Conservation (phyloP, 2,888 invertebrate species). For the Ochropacha duplaris region DNA sequence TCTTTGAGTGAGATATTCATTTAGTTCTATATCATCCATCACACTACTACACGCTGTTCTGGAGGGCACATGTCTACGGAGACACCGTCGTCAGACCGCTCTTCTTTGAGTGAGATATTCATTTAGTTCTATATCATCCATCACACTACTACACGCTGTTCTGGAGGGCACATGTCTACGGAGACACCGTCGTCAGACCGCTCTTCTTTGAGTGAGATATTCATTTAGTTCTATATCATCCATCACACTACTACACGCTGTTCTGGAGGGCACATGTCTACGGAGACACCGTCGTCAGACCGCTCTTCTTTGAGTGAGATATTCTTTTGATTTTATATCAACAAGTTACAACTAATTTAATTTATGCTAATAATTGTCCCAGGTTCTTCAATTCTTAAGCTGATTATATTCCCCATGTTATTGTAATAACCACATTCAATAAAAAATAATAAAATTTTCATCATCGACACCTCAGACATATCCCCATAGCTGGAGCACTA, state of each 20-base stretch:
- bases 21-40: constrained; percentile 40
- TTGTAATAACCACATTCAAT: too few relatives aligned
- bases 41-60: constrained; percentile 91
- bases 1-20: constrained; percentile 86
- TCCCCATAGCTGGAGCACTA: too few relatives aligned
- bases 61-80: constrained; percentile 86
- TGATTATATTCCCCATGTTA: too few relatives aligned
- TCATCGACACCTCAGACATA: too few relatives aligned
- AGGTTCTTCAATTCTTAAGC: too few relatives aligned
- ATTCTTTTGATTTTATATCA: too few relatives aligned
- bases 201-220: constrained; percentile 89
- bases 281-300: constrained; percentile 90
- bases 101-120: constrained; percentile 87
- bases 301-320: constrained; percentile 90
- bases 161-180: constrained; percentile 86
- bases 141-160: constrained; percentile 91
- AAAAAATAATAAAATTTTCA: too few relatives aligned
- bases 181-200: constrained; percentile 90
- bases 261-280: constrained; percentile 87
- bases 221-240: too few relatives aligned
- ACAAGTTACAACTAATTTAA: too few relatives aligned
- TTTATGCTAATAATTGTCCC: too few relatives aligned
- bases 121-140: too few relatives aligned
- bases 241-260: constrained; percentile 89
- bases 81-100: constrained; percentile 90